phyloP scores from a whole-genome alignment of 2,888 invertebrate species.

The Drosophila monieri region DNA sequence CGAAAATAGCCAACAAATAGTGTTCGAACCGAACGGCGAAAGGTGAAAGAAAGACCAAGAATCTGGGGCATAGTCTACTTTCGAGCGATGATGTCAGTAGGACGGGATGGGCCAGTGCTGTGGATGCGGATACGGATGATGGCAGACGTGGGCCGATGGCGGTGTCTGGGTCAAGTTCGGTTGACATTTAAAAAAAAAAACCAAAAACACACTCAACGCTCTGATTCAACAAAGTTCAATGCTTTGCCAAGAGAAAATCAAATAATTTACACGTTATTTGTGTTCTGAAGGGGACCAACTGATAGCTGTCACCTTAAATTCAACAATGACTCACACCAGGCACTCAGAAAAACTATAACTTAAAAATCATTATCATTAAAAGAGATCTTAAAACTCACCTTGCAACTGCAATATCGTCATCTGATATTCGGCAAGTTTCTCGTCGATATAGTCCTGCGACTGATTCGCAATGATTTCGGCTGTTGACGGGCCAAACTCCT shows the following conservation, averaged over 20 bases:
- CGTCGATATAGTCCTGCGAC: slow-evolving; percentile 97
- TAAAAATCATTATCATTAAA: neutral
- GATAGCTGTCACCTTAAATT: slow-evolving; percentile 37
- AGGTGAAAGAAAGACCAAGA: slow-evolving; percentile 34
- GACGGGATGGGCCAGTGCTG: slow-evolving; percentile 1
- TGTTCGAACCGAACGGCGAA: slow-evolving; percentile 19
- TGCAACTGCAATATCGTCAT: slow-evolving; percentile 95
- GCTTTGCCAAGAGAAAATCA: slow-evolving; percentile 57
- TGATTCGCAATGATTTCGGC: slow-evolving; percentile 97
- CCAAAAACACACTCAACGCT: slow-evolving; percentile 1
- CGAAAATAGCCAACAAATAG: slow-evolving; percentile 32
- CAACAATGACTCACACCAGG: slow-evolving; percentile 27
- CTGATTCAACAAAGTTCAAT: slow-evolving; percentile 59
- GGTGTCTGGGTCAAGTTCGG: slow-evolving; percentile 73
- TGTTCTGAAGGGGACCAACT: slow-evolving; percentile 18
- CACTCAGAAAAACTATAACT: slow-evolving; percentile 5
- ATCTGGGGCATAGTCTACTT: slow-evolving; percentile 47
- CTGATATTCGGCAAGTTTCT: slow-evolving; percentile 96
- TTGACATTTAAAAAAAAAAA: slow-evolving; percentile 42
- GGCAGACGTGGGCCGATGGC: slow-evolving; percentile 50
- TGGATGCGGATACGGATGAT: slow-evolving; percentile 8
- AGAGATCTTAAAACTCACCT: slow-evolving; percentile 86
- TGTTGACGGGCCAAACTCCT: slow-evolving; percentile 92
- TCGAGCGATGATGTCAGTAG: slow-evolving; percentile 48
- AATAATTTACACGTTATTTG: slow-evolving; percentile 43